Evolutionary conservation across 2,797 vertebrate genomes (phyloP).

Genomic region (Sciurus carolinensis): DNA sequence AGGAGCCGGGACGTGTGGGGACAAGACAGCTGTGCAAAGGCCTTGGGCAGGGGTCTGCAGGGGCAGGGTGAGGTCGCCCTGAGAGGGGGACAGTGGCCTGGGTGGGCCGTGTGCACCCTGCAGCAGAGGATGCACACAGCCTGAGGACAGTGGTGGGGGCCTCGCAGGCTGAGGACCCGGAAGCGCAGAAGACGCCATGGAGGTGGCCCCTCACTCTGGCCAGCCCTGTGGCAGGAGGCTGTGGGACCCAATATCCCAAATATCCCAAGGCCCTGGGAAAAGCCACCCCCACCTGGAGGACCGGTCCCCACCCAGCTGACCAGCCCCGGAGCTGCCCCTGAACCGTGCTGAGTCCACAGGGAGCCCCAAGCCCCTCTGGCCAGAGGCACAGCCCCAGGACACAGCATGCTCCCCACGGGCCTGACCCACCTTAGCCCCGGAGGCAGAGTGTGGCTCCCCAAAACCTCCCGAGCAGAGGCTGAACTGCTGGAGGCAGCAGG

Average conservation of each 20-base stretch:
- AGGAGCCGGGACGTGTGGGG: rapidly evolving
- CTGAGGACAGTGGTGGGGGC: too few species aligned
- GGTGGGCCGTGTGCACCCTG: background rate
- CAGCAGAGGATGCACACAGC: background rate
- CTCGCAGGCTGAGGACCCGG: background rate
- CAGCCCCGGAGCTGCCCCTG: background rate
- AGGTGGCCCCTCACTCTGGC: background rate
- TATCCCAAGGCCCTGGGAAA: background rate
- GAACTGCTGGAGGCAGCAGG: background rate
- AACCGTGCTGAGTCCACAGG: too few species aligned
- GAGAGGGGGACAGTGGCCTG: too few species aligned
- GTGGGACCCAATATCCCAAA: too few species aligned
- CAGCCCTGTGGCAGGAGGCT: rapidly evolving
- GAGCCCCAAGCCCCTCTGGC: background rate
- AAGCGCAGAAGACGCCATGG: background rate
- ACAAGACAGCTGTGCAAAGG: background rate
- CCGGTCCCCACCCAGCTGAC: background rate
- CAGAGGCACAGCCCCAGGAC: too few species aligned
- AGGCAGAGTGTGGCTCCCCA: background rate
- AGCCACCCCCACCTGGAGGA: background rate
- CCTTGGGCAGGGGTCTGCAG: background rate
- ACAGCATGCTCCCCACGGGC: rapidly evolving
- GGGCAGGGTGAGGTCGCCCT: background rate
- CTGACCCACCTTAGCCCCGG: background rate
- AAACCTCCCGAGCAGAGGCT: background rate